These are phyloP conservation scores for Megaceryle alcyon DNA, from an alignment of 2,797 vertebrate species.

Conservation along the genomic window DNA sequence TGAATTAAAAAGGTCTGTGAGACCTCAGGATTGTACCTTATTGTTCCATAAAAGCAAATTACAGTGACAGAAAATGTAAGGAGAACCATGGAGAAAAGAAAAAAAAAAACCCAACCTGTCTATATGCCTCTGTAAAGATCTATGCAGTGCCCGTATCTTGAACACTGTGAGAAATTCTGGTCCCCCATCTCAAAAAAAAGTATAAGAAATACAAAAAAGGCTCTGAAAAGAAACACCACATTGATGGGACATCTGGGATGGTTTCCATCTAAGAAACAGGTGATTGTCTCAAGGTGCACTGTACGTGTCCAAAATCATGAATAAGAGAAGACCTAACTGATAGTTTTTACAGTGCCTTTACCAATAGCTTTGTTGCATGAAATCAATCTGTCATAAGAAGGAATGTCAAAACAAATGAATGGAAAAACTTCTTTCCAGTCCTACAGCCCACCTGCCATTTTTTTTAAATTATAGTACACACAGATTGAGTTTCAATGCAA, in stretches of 20 bases:
- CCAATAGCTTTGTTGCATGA: not conserved
- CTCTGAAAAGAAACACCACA: not conserved
- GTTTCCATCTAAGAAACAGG: not conserved
- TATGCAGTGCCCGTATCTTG: not conserved
- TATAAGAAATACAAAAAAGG: not conserved
- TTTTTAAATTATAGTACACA: not conserved
- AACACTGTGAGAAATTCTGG: not conserved
- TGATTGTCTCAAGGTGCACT: not conserved
- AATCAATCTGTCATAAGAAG: not conserved
- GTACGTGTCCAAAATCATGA: not conserved
- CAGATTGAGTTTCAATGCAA: not conserved
- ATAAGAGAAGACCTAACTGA: not conserved
- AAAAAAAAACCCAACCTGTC: not conserved
- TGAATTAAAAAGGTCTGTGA: not conserved
- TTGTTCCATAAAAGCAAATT: not conserved
- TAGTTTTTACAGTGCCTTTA: not conserved
- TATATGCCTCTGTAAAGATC: not conserved
- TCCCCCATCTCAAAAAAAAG: not conserved
- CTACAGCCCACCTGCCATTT: not conserved
- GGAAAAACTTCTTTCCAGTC: not conserved
- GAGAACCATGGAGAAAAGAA: not conserved
- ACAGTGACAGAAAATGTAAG: not conserved
- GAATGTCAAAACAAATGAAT: not conserved
- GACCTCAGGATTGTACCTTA: not conserved
- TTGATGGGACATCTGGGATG: not conserved